phyloP scores from a whole-genome alignment of 30 jellyfish, hydroid and myxozoan species.

The Pelagia noctiluca region DNA sequence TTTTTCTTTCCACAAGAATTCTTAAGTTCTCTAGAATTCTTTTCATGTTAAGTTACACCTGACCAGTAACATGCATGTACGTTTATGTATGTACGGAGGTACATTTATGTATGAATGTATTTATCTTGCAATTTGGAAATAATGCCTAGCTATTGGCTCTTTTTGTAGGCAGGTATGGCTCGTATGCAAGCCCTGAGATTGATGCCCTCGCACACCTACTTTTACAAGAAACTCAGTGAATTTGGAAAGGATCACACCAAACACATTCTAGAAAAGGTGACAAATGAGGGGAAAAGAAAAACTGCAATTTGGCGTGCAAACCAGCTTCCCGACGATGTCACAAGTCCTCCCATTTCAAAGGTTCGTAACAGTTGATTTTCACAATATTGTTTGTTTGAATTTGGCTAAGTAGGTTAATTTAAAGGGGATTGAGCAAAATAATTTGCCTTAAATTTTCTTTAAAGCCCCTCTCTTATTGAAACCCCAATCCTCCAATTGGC shows the following conservation, averaged over 20 bases:
- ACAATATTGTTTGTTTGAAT: neutral
- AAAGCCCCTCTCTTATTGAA: neutral
- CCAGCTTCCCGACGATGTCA: neutral
- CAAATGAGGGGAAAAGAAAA: constrained; percentile 3
- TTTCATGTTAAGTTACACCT: too few species aligned
- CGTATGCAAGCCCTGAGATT: constrained; percentile 5
- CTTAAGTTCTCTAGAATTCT: too few species aligned
- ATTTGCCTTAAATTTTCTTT: neutral
- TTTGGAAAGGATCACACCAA: constrained; percentile 1
- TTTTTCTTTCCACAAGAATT: too few species aligned
- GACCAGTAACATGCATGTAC: too few species aligned
- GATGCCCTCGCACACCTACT: neutral
- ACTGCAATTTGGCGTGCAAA: neutral
- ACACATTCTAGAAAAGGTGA: neutral
- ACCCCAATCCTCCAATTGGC: constrained; percentile 9
- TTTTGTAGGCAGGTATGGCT: constrained; percentile 6
- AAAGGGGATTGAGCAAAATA: neutral
- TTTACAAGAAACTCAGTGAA: constrained; percentile 2
- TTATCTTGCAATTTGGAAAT: too few species aligned
- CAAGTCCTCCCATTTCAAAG: constrained; percentile 9
- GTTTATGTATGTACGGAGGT: too few species aligned
- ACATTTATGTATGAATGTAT: too few species aligned
- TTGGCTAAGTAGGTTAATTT: neutral
- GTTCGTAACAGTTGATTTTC: neutral
- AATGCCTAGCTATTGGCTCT: too few species aligned